Base-by-base conservation (phyloP, 2,888 invertebrate genomes). In the Pseudococcus longispinus region DNA sequence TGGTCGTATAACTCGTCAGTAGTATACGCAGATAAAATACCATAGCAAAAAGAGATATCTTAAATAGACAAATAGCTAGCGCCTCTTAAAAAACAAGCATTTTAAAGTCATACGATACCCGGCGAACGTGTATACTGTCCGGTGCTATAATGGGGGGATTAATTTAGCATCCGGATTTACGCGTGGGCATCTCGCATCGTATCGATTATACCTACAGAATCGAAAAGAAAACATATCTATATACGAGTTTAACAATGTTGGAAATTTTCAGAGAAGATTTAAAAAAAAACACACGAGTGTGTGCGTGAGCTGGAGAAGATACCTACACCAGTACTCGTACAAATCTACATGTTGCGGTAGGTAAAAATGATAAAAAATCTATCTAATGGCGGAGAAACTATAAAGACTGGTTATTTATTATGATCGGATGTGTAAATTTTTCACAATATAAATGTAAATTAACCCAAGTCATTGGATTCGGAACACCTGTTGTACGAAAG, bases 371-470 rank as follows among this genome's bases (percentile, higher is more conserved):
- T 32, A n/a, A 26, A 74, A 74, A 74, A 74, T 70, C 70, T 70
- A 65, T 65, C 65, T 65, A 65, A 65, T 26, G n/a, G 29, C 32
- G 74, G 32, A 74, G 37, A 37, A 32, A 29, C 70, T 23, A 70
- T 74, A 74, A 29, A 74, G 74, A 37, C 74, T 29, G 37, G 74
- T 74, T 70, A 70, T 70, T 74, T 74, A 74, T 37, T 29, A 74
- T 29, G 32, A 74, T 32, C 65, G 65, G 65, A 65, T 65, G 65
- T 65, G 37, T 74, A 74, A 74, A 74, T 74, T 74, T 74, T 37
- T 65, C 65, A 65, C 65, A 65, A 65, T 65, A 37, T 74, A 37
- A 74, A 74, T 74, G 74, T 74, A 74, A 74, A 74, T 74, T 29
- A 74, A 37, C 18, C n/a, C 13, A 2, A 29, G 32, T 74, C 37